Conservation (phyloP, 2,113 vertebrate genomes). For the Turnix velox region DNA sequence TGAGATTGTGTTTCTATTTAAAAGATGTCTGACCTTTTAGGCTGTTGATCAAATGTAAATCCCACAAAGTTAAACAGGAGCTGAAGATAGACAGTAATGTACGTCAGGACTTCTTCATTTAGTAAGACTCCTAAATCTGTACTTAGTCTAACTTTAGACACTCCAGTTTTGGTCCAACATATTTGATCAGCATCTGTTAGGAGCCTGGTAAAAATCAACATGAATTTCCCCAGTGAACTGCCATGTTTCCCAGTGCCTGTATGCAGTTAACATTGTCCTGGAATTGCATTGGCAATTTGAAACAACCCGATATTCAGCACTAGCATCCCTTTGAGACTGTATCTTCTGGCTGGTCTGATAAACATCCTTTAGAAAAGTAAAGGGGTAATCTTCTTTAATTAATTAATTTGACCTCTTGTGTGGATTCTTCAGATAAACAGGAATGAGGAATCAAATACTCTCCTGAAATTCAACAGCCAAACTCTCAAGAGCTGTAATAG, state of each 20-base stretch:
- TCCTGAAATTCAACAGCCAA: neutral
- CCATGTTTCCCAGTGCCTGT: neutral
- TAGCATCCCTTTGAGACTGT: neutral
- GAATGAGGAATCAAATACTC: neutral
- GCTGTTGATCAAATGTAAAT: slow-evolving; percentile 37
- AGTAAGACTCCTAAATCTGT: slow-evolving; percentile 51
- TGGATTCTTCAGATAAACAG: neutral
- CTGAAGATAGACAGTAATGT: slow-evolving; percentile 30
- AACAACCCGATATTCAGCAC: neutral
- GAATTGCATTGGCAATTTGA: neutral
- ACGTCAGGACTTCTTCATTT: slow-evolving; percentile 47
- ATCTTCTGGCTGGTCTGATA: neutral
- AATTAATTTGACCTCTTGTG: neutral
- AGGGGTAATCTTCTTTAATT: slow-evolving; percentile 5
- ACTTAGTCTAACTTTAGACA: slow-evolving; percentile 52
- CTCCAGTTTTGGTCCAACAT: slow-evolving; percentile 26
- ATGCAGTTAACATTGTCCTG: neutral
- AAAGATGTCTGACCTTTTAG: slow-evolving; percentile 41
- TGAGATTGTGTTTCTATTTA: slow-evolving; percentile 43
- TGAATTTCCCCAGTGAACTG: neutral
- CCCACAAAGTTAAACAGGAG: slow-evolving; percentile 22
- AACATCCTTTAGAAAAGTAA: neutral
- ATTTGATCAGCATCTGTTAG: neutral
- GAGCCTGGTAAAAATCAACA: neutral
- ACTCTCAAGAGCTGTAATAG: neutral